Evolutionary conservation across 2,888 invertebrate species (phyloP).

Genomic region (Ormia ochracea): DNA sequence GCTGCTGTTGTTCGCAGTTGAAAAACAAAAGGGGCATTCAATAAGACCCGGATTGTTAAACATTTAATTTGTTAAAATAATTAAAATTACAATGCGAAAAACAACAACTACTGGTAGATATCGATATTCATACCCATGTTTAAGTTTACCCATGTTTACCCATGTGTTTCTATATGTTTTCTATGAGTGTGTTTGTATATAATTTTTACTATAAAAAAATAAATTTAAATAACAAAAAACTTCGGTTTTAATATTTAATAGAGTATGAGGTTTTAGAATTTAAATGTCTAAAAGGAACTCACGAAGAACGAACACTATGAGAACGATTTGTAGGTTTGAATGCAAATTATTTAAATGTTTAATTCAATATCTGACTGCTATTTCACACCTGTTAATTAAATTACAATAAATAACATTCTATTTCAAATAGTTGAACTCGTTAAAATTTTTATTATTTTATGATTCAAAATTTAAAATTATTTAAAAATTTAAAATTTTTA

Average conservation of each 20-base stretch:
- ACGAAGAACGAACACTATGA: background rate
- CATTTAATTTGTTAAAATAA: constrained; percentile 17
- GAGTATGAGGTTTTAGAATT: background rate
- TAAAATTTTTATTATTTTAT: too few relatives aligned
- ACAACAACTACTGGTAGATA: background rate
- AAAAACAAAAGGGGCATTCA: background rate
- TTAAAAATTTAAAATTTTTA: too few relatives aligned
- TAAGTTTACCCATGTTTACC: background rate
- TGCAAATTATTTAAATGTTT: background rate
- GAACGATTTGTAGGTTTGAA: background rate
- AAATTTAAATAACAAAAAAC: constrained; percentile 6
- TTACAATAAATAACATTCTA: background rate
- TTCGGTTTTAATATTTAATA: background rate
- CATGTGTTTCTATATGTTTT: background rate
- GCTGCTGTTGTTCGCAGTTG: background rate
- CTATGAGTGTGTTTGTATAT: background rate
- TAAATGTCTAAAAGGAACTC: too few relatives aligned
- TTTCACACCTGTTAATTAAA: background rate
- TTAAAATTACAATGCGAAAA: background rate
- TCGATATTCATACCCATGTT: background rate
- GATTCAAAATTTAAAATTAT: too few relatives aligned
- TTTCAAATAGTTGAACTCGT: too few relatives aligned
- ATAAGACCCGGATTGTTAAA: constrained; percentile 7
- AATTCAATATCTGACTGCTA: background rate
- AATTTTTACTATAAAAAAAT: background rate